A percentile compares a stretch with the other conserved stretches of the same genome.
Conservation (phyloP, 2,888 invertebrate species). For the Phyllotreta cruciferae region DNA sequence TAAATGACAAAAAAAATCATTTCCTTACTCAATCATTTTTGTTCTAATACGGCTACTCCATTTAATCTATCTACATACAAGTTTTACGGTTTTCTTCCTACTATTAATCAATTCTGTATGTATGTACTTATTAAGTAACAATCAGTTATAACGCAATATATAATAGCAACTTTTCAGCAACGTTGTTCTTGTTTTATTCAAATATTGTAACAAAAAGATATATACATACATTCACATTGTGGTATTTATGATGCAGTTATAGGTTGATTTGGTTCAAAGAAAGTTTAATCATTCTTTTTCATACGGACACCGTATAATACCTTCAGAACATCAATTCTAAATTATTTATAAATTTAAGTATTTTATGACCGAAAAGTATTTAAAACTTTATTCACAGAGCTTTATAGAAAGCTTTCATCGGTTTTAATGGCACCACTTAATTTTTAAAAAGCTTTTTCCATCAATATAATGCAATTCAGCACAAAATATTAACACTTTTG, state of each 20-base stretch:
- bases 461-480: no score
- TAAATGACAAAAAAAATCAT: slow-evolving; percentile 13
- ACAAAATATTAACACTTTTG: no score
- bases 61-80: slow-evolving; percentile 28
- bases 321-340: no score
- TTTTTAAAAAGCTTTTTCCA: no score
- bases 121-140: slow-evolving; percentile 50
- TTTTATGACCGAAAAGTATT: no score
- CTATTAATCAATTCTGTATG: slow-evolving; percentile 42
- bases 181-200: slow-evolving; percentile 5
- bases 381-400: no score
- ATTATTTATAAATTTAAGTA: no score
- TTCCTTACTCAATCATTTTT: slow-evolving; percentile 10
- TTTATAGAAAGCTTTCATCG: no score
- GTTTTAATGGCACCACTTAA: no score
- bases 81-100: slow-evolving; percentile 21
- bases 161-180: slow-evolving; percentile 48
- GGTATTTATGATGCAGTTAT: slow-evolving; percentile 7
- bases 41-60: slow-evolving; percentile 22
- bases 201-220: slow-evolving; percentile 9
- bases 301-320: neutral
- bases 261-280: slow-evolving; percentile 1
- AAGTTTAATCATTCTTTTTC: neutral
- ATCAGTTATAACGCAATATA: slow-evolving; percentile 53
- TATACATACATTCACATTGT: slow-evolving; percentile 5